Percentiles rank a stretch among this genome's conserved stretches.
phyloP scores from a whole-genome alignment of 2,797 vertebrate genomes.

The Phalanger gymnotis region DNA sequence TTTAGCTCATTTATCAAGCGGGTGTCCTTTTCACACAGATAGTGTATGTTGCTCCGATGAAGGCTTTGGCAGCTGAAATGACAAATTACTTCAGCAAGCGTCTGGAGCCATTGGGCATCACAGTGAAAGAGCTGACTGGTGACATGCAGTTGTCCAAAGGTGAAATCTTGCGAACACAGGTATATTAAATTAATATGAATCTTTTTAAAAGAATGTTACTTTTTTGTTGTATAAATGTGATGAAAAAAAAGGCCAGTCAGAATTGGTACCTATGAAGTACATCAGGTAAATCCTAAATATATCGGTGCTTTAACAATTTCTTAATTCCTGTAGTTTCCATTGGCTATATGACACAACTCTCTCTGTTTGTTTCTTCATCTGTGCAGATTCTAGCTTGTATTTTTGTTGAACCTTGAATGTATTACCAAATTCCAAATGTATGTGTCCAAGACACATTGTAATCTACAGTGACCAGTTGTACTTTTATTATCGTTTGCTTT shows the following conservation, averaged over 20 bases:
- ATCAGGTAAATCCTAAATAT: not conserved
- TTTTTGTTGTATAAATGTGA: constrained; percentile 36
- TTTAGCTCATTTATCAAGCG: constrained; percentile 91
- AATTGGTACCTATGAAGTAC: not conserved
- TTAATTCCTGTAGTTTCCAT: constrained; percentile 28
- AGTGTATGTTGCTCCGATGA: constrained; percentile 99
- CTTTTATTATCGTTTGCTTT: not conserved
- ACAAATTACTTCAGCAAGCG: constrained; percentile 99
- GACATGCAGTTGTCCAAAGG: constrained; percentile 99
- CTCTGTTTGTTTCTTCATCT: constrained; percentile 14
- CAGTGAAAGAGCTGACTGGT: constrained; percentile 96
- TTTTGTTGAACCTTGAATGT: not conserved
- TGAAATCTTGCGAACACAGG: constrained; percentile 96
- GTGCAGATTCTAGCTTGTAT: constrained; percentile 5
- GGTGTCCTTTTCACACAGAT: constrained; percentile 91
- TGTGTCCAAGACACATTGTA: not conserved
- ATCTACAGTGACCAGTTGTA: not conserved
- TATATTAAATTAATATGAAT: constrained; percentile 75
- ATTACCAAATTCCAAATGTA: constrained; percentile 17
- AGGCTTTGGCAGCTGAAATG: constrained; percentile 99
- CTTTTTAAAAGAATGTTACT: constrained; percentile 8
- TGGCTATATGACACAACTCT: not conserved
- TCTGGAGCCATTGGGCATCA: constrained; percentile 94
- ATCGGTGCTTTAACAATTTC: not conserved
- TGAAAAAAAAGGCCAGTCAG: not conserved